phyloP scores from a whole-genome alignment of 2,113 vertebrate species.

The Nycticorax nycticorax region DNA sequence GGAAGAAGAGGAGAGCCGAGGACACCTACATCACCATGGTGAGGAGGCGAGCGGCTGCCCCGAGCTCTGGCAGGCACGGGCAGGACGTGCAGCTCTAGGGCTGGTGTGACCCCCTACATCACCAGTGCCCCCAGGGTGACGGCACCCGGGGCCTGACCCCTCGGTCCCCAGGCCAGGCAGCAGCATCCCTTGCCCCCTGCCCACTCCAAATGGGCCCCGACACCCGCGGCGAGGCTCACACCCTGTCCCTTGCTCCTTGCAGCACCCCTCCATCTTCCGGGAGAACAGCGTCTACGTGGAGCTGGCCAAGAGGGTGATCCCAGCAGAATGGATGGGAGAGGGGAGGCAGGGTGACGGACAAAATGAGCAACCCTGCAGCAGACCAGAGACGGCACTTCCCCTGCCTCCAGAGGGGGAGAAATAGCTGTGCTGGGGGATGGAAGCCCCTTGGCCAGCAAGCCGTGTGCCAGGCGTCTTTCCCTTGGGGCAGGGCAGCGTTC shows the following conservation, averaged over 20 bases:
- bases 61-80: accelerated
- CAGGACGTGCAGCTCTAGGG: neutral
- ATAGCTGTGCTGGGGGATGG: neutral
- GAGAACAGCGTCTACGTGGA: conserved; percentile 22
- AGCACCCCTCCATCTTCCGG: neutral
- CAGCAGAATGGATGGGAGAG: neutral
- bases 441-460: neutral
- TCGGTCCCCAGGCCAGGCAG: accelerated
- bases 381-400: neutral
- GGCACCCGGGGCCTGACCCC: neutral
- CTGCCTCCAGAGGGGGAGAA: neutral
- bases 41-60: neutral
- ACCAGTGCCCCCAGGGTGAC: accelerated
- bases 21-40: conserved; percentile 77
- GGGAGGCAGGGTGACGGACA: neutral
- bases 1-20: conserved; percentile 38
- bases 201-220: accelerated
- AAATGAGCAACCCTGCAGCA: neutral
- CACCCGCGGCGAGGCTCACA: neutral
- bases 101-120: neutral
- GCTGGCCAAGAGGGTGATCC: conserved; percentile 38
- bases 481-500: accelerated
- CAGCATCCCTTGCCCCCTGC: neutral
- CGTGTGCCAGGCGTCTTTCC: neutral
- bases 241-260: neutral